Percentiles rank a stretch among this genome's conserved stretches.
Conservation (phyloP, 2,888 invertebrate species). For the Acronicta leporina region DNA sequence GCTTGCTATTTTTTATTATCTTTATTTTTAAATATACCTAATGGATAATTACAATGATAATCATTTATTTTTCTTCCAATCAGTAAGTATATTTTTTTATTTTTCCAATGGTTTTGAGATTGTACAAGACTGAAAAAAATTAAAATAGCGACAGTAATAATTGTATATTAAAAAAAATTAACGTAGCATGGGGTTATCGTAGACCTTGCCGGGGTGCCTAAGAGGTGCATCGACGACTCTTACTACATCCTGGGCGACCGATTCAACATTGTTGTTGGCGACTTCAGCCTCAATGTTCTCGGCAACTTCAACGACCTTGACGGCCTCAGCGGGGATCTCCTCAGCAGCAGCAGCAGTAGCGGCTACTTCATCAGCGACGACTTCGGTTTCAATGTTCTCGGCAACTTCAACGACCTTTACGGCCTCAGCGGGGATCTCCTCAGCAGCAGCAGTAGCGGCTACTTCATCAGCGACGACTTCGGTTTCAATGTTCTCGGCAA, state of each 20-base stretch:
- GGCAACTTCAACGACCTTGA: conserved; percentile 7
- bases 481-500: conserved; percentile 11
- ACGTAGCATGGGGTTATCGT: conserved; percentile 58
- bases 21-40: too few relatives aligned
- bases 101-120: too few relatives aligned
- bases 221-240: conserved; percentile 16
- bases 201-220: conserved; percentile 47
- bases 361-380: conserved; percentile 1
- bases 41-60: too few relatives aligned
- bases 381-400: conserved; percentile 6
- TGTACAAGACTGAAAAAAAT: too few relatives aligned
- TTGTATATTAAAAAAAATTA: conserved; percentile 33
- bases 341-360: not conserved
- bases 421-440: conserved; percentile 3
- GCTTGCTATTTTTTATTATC: too few relatives aligned
- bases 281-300: conserved; percentile 20
- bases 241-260: conserved; percentile 3
- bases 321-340: not conserved
- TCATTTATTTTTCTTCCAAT: too few relatives aligned
- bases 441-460: not conserved
- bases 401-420: conserved; percentile 13
- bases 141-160: too few relatives aligned
- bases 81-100: too few relatives aligned
- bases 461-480: conserved; percentile 1
- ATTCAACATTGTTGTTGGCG: conserved; percentile 5